phyloP scores from a whole-genome alignment of 2,797 vertebrate species.

The Tauraco hartlaubi region DNA sequence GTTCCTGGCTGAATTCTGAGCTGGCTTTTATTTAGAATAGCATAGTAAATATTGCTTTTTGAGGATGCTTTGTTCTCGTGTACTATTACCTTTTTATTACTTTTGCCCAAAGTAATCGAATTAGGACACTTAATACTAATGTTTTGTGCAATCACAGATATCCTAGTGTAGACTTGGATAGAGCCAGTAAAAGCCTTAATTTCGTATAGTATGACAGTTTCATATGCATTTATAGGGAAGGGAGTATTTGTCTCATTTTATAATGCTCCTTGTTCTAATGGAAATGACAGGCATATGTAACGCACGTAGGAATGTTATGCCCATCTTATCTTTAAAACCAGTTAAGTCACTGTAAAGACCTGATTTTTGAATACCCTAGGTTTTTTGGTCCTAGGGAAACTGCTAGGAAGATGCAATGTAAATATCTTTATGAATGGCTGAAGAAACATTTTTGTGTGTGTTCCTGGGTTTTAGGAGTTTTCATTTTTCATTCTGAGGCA shows the following conservation, averaged over 20 bases:
- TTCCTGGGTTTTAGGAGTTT: not conserved
- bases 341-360: slow-evolving; percentile 48
- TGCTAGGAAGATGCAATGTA: not conserved
- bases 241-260: slow-evolving; percentile 34
- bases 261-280: not conserved
- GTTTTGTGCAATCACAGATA: slow-evolving; percentile 31
- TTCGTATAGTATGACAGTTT: not conserved
- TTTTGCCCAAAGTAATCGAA: slow-evolving; percentile 20
- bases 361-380: slow-evolving; percentile 27
- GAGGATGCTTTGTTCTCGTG: not conserved
- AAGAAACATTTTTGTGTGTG: not conserved
- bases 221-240: not conserved
- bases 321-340: slow-evolving; percentile 55
- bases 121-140: slow-evolving; percentile 42
- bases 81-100: not conserved
- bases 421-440: not conserved
- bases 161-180: not conserved
- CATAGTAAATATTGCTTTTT: not conserved
- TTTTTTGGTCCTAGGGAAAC: slow-evolving; percentile 29
- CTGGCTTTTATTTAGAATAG: not conserved
- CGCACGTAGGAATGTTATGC: not conserved
- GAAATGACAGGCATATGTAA: not conserved
- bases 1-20: not conserved
- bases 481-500: not conserved
- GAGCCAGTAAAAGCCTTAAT: not conserved